A percentile compares a stretch with the other conserved stretches of the same genome.
Conservation (phyloP, 2,888 invertebrate species). For the Patella ulyssiponensis region DNA sequence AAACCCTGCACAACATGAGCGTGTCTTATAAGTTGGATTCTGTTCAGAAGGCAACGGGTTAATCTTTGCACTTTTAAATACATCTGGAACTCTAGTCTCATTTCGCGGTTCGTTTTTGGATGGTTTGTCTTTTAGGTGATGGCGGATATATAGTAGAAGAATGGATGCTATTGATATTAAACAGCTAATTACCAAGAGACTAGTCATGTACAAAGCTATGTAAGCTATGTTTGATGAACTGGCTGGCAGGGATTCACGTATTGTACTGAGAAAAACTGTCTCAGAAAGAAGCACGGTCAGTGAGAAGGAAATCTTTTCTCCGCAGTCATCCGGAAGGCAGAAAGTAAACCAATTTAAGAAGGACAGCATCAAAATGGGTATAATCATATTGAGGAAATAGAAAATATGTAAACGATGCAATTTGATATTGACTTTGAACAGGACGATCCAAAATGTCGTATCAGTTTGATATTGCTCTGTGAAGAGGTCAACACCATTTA, state of each 20-base stretch:
- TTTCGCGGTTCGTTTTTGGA: background rate
- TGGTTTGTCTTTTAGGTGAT: background rate
- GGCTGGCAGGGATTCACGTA: background rate
- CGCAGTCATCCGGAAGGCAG: background rate
- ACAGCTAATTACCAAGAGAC: background rate
- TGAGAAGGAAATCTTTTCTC: background rate
- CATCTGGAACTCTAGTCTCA: too few species aligned
- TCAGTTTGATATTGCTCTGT: too few species aligned
- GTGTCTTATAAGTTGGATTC: too few species aligned
- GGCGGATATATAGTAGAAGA: background rate
- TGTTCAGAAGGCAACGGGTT: too few species aligned
- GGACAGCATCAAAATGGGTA: background rate
- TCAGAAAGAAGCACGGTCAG: background rate
- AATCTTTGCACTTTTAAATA: too few species aligned
- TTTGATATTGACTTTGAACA: too few species aligned
- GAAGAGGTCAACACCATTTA: too few species aligned
- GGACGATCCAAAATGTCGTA: too few species aligned
- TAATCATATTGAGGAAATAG: background rate
- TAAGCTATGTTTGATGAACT: background rate
- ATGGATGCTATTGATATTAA: background rate
- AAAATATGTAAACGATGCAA: too few species aligned
- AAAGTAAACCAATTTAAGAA: slow-evolving; percentile 1
- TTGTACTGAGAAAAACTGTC: background rate
- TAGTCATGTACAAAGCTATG: background rate
- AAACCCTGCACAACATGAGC: too few species aligned